These are phyloP conservation scores for Rhinichthys klamathensis DNA, from an alignment of 2,113 vertebrate genomes.

Conservation along the genomic window DNA sequence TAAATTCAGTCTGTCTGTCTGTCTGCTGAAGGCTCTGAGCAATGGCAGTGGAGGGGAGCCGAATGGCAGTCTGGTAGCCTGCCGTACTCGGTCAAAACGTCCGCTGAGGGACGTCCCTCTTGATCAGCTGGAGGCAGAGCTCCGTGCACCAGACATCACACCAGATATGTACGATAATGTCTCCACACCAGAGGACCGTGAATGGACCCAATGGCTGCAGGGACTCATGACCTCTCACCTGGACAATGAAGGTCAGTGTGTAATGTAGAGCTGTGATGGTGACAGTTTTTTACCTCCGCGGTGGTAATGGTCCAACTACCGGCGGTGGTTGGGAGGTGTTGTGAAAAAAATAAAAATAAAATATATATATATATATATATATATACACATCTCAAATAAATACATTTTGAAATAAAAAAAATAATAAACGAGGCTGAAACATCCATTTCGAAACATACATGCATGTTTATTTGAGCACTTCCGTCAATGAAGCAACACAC, in stretches of 20 bases:
- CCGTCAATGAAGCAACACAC: no score
- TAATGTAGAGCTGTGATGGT: not conserved
- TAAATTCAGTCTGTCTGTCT: not conserved
- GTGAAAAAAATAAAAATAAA: no score
- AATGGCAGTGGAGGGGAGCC: constrained; percentile 60
- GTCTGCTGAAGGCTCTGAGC: constrained; percentile 54
- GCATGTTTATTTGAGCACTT: no score
- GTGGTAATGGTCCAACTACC: no score
- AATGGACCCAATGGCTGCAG: constrained; percentile 92
- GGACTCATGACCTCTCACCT: constrained; percentile 86
- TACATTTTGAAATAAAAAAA: no score
- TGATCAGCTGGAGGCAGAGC: constrained; percentile 90
- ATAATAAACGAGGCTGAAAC: no score
- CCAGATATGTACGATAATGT: constrained; percentile 91
- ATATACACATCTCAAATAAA: no score
- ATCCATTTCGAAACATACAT: no score
- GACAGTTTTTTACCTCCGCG: no score
- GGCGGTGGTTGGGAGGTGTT: no score
- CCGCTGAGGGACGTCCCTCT: constrained; percentile 87
- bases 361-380: no score
- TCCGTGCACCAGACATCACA: constrained; percentile 89
- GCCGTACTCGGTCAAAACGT: constrained; percentile 89
- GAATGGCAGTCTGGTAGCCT: constrained; percentile 83
- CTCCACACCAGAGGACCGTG: constrained; percentile 81
- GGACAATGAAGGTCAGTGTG: constrained; percentile 81